Evolutionary conservation across 2,797 vertebrate species (phyloP).

Genomic region (Enteromius paludinosus): DNA sequence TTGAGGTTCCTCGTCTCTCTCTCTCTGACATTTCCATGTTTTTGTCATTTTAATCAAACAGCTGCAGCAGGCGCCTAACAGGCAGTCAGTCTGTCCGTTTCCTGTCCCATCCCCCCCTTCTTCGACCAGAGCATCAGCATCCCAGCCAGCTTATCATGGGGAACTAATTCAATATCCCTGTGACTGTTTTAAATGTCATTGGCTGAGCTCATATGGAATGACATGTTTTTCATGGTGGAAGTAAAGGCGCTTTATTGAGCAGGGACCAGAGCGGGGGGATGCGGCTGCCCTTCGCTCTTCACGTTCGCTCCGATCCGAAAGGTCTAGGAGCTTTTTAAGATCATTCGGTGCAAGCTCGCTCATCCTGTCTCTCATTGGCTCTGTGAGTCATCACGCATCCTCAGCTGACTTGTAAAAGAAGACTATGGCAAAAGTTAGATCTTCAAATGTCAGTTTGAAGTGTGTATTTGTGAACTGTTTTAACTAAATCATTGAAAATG

Average conservation of each 20-base stretch:
- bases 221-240: slow-evolving; percentile 80
- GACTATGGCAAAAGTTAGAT: slow-evolving; percentile 51
- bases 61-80: slow-evolving; percentile 62
- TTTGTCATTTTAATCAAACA: slow-evolving; percentile 67
- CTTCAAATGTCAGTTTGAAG: slow-evolving; percentile 46
- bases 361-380: slow-evolving; percentile 42
- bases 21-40: slow-evolving; percentile 54
- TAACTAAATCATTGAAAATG: background rate
- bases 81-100: slow-evolving; percentile 14
- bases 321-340: slow-evolving; percentile 67
- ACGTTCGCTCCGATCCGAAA: slow-evolving; percentile 69
- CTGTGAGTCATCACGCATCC: slow-evolving; percentile 50
- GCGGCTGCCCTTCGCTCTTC: slow-evolving; percentile 56
- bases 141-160: slow-evolving; percentile 75
- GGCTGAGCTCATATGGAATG: slow-evolving; percentile 80
- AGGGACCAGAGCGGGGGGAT: slow-evolving; percentile 53
- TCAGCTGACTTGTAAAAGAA: slow-evolving; percentile 49
- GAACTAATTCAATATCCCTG: slow-evolving; percentile 82
- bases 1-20: slow-evolving; percentile 39
- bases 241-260: slow-evolving; percentile 76
- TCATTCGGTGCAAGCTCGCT: slow-evolving; percentile 59
- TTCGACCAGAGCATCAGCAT: slow-evolving; percentile 66
- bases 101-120: slow-evolving; percentile 1
- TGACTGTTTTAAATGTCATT: slow-evolving; percentile 84
- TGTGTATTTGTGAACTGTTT: background rate